These are phyloP conservation scores for Candoia aspera DNA, from an alignment of 2,113 vertebrate genomes.

Conservation along the genomic window DNA sequence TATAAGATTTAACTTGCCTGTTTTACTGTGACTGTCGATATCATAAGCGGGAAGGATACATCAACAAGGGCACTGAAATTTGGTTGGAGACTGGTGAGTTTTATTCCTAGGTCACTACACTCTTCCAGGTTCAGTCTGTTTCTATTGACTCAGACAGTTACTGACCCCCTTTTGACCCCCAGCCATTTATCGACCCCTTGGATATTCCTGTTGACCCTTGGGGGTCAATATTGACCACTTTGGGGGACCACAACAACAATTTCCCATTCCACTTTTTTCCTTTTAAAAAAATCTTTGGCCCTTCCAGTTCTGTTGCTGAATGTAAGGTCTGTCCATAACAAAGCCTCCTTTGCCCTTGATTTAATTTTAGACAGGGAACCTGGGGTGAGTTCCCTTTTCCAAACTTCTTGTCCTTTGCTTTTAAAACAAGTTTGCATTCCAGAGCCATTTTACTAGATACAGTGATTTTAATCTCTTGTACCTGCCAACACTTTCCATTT, in stretches of 20 bases:
- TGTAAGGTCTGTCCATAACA: background rate
- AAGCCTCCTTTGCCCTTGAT: background rate
- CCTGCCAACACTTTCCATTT: background rate
- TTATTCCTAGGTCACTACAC: background rate
- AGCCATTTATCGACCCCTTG: background rate
- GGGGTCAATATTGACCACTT: background rate
- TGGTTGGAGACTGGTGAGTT: background rate
- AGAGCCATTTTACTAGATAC: background rate
- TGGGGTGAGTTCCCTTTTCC: background rate
- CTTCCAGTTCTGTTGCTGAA: background rate
- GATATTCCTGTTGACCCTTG: background rate
- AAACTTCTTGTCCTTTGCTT: background rate
- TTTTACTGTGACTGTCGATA: background rate
- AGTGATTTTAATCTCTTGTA: background rate
- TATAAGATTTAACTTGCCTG: background rate
- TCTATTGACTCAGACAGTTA: background rate
- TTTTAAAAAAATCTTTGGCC: background rate
- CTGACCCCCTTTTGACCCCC: background rate
- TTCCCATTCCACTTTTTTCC: background rate
- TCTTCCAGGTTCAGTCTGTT: background rate
- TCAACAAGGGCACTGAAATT: background rate
- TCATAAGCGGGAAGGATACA: background rate
- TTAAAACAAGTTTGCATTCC: background rate
- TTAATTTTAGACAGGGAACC: background rate
- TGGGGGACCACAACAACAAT: background rate